phyloP scores from a whole-genome alignment of 2,888 invertebrate species.

The Amblyjoppa fuscipennis region DNA sequence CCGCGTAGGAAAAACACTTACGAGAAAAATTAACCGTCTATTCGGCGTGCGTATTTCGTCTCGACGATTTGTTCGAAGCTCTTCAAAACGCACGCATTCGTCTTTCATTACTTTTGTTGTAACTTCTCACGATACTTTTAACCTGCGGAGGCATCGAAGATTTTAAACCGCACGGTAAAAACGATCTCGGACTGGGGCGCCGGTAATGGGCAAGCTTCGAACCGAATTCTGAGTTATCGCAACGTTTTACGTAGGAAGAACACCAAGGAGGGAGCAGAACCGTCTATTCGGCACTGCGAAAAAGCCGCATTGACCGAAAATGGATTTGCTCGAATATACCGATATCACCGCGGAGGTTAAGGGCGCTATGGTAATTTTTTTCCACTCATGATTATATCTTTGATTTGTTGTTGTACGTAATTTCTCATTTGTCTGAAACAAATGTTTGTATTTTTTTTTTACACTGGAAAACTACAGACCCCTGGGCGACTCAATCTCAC shows the following conservation, averaged over 20 bases:
- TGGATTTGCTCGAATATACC: constrained; percentile 95
- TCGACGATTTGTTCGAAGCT: constrained; percentile 23
- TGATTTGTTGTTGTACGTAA: constrained; percentile 21
- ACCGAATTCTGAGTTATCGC: neutral
- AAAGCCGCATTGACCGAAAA: constrained; percentile 58
- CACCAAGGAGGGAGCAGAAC: constrained; percentile 33
- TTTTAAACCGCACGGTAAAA: neutral
- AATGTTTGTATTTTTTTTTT: constrained; percentile 34
- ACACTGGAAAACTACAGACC: constrained; percentile 87
- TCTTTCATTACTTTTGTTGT: neutral
- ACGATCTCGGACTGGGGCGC: neutral
- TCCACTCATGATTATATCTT: constrained; percentile 6
- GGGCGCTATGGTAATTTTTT: constrained; percentile 92
- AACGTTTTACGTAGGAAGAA: neutral
- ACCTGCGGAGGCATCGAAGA: neutral
- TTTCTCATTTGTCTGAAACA: neutral
- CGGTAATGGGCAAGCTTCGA: constrained; percentile 7
- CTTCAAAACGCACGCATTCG: constrained; percentile 51
- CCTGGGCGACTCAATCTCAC: constrained; percentile 97
- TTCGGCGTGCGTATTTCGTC: neutral
- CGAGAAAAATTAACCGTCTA: constrained; percentile 47
- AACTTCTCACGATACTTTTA: neutral
- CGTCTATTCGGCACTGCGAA: constrained; percentile 21
- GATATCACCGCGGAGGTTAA: constrained; percentile 94
- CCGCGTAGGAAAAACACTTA: neutral